Percentiles rank a stretch among this genome's conserved stretches.
These are phyloP conservation scores for Empis stercorea DNA, from an alignment of 2,888 invertebrate species.

Conservation along the genomic window DNA sequence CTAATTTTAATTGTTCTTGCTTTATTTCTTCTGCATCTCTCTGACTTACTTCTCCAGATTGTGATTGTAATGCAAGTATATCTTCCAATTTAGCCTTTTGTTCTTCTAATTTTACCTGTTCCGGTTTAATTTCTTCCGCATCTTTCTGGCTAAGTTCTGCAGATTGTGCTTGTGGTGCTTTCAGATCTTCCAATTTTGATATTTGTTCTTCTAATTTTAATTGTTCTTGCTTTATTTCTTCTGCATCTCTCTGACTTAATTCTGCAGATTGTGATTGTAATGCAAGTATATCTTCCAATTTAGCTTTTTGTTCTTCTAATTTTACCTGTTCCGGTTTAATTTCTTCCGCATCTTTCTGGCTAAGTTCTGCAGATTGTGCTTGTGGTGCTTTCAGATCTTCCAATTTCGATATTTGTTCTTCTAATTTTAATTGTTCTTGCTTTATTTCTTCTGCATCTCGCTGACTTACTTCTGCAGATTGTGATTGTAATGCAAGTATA, in stretches of 20 bases:
- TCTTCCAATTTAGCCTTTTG: not conserved
- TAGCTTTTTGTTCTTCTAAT: slow-evolving; percentile 1
- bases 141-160: too few species aligned
- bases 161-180: not conserved
- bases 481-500: not conserved
- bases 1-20: slow-evolving; percentile 1
- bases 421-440: slow-evolving; percentile 4
- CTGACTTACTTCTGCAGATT: slow-evolving; percentile 7
- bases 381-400: slow-evolving; percentile 1
- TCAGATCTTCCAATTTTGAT: not conserved
- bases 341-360: not conserved
- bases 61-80: not conserved
- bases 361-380: not conserved
- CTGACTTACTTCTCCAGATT: not conserved
- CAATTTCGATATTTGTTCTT: slow-evolving; percentile 17
- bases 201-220: not conserved
- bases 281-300: not conserved
- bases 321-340: too few species aligned
- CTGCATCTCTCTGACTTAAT: not conserved
- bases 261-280: not conserved
- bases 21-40: not conserved
- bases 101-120: not conserved
- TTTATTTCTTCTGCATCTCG: not conserved
- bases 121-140: not conserved
- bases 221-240: not conserved